Percentiles rank a stretch among this genome's conserved stretches.
phyloP scores from a whole-genome alignment of 2,113 vertebrate genomes.

The Gobiocypris rarus region DNA sequence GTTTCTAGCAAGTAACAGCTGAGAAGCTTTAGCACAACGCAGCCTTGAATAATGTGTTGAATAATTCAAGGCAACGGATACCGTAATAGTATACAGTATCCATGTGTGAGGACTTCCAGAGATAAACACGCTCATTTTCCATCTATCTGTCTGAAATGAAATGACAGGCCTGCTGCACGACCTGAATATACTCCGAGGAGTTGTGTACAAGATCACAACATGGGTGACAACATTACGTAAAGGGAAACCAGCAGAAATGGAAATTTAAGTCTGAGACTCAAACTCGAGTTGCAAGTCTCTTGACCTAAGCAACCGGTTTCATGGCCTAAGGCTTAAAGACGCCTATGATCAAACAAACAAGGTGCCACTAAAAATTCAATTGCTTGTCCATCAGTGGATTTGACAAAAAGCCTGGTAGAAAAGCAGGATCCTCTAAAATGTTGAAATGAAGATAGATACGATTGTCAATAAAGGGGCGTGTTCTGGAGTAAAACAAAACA shows the following conservation, averaged over 20 bases:
- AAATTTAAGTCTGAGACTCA: not conserved
- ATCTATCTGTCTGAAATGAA: conserved; percentile 3
- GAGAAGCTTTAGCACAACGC: not conserved
- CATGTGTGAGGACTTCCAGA: conserved; percentile 22
- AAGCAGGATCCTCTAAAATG: not conserved
- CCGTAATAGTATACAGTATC: conserved; percentile 42
- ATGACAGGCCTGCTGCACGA: not conserved
- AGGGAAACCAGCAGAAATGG: not conserved
- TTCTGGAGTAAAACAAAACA: not conserved
- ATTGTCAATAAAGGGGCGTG: not conserved
- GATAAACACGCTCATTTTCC: not conserved
- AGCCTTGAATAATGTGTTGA: conserved; percentile 42
- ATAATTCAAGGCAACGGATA: conserved; percentile 55
- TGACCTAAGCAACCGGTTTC: conserved; percentile 11
- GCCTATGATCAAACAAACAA: not conserved
- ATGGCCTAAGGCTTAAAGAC: not conserved
- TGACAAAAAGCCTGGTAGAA: not conserved
- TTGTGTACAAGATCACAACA: not conserved
- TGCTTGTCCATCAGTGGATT: not conserved
- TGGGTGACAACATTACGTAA: not conserved
- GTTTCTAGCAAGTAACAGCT: conserved; percentile 20
- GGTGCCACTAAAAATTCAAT: not conserved
- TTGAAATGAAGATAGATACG: not conserved
- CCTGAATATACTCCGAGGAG: not conserved
- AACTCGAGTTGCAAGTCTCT: not conserved